Evolutionary conservation across 2,113 vertebrate genomes (phyloP), one percentile per base, ranked within the genome.

Genomic region (Propithecus coquereli): DNA sequence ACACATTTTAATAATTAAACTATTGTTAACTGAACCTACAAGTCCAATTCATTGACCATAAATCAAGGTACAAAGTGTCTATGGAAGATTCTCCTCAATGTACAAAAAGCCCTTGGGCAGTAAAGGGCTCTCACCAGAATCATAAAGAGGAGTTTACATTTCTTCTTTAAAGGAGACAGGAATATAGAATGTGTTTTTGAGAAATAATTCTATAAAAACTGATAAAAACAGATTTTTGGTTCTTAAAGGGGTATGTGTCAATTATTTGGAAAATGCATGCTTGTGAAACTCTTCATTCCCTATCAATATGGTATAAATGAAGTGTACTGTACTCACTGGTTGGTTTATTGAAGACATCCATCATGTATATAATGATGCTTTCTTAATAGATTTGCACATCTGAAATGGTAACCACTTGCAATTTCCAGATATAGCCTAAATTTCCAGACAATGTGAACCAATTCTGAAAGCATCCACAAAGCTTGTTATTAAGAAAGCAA

Each of bases 351-450:
- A 87, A 90, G 73, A 45, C n/a, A 92, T 86, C n/a, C 76, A 88
- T 94, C 40, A 43, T 43, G 5, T 79, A 80, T 34, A 63, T 40
- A 93, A 76, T 30, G 40, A 61, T 80, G 43, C 23, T 84, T 87
- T 87, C 43, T 84, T 87, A 92, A 54, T 95, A 95, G 11, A 87
- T 80, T 63, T 61, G 8, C n/a, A 70, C 18, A 83, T 57, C 37
- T 94, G 37, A 95, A 94, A 93, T 91, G 50, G 70, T 74, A 79
- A 73, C 40, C 65, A 92, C 54, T 85, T 87, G 71, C n/a, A 71
- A n/a, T 94, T 93, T 97, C 61, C 45, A 96, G 54, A 92, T 37
- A 81, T 13, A 59, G 17, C 14, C 45, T 76, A 59, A 30, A 61
- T 70, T 94, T 93, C 40, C 43, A 96, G 52, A 77, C 23, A 84